phyloP scores from a whole-genome alignment of 2,888 invertebrate genomes.

The Notodonta dromedarius region DNA sequence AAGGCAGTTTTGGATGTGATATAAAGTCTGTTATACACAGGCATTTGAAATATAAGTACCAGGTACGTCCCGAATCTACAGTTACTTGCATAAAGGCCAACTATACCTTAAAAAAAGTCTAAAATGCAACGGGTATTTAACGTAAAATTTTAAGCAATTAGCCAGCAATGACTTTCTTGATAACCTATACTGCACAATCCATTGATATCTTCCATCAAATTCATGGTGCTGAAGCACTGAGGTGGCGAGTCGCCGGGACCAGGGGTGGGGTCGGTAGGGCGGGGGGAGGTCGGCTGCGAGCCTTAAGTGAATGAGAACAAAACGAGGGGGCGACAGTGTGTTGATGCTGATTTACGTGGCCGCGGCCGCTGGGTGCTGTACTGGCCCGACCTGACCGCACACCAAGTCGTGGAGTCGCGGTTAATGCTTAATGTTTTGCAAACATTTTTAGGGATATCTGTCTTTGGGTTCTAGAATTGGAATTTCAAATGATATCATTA shows the following conservation, averaged over 20 bases:
- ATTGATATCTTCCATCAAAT: constrained; percentile 28
- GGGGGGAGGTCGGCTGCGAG: constrained; percentile 25
- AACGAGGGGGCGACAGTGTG: constrained; percentile 72
- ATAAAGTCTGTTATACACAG: too few species aligned
- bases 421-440: background rate
- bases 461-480: too few species aligned
- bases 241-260: constrained; percentile 14
- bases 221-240: constrained; percentile 10
- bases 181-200: constrained; percentile 11
- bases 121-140: too few species aligned
- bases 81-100: too few species aligned
- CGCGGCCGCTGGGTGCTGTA: constrained; percentile 74
- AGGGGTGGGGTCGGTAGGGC: constrained; percentile 19
- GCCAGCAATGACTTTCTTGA: constrained; percentile 7
- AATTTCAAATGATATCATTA: too few species aligned
- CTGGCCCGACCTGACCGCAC: constrained; percentile 57
- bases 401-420: constrained; percentile 43
- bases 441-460: too few species aligned
- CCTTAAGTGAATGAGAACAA: constrained; percentile 69
- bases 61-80: too few species aligned
- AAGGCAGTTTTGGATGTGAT: too few species aligned
- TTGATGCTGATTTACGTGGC: constrained; percentile 80
- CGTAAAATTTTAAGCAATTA: background rate
- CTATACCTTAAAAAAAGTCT: too few species aligned
- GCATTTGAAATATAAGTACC: too few species aligned